Conservation (phyloP, 37 sponge, comb jelly and placozoan genomes). For the Aplysina aerophoba region DNA sequence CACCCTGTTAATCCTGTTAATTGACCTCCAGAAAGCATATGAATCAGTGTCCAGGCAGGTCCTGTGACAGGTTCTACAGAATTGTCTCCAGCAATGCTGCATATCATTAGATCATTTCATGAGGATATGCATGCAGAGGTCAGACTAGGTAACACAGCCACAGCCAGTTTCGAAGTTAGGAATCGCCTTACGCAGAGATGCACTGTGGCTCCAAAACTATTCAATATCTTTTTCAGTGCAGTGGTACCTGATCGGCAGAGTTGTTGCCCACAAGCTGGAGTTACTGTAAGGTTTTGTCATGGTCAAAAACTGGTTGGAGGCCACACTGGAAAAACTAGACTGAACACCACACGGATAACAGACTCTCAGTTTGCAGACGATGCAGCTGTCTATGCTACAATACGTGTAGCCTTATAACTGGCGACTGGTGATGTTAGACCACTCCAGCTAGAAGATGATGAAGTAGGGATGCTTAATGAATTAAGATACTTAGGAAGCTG, state of each 20-base stretch:
- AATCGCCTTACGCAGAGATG: constrained; percentile 6
- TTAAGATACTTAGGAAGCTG: background rate
- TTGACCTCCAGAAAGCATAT: background rate
- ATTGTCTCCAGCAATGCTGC: background rate
- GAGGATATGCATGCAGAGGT: constrained; percentile 15
- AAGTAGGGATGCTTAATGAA: background rate
- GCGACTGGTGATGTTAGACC: too few relatives aligned
- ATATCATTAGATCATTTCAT: constrained; percentile 1
- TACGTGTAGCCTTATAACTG: background rate
- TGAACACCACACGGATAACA: background rate
- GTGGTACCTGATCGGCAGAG: constrained; percentile 33
- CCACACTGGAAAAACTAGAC: constrained; percentile 33
- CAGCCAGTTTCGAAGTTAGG: background rate
- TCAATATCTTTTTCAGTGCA: constrained; percentile 36
- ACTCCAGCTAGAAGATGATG: too few relatives aligned
- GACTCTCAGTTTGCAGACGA: constrained; percentile 41
- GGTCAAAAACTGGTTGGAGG: constrained; percentile 40
- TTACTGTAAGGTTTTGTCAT: background rate
- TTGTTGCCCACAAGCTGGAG: constrained; percentile 28
- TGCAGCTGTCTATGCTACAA: constrained; percentile 20
- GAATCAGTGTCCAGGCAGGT: background rate
- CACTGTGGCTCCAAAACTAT: constrained; percentile 29
- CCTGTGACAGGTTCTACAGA: background rate
- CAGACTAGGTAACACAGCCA: background rate
- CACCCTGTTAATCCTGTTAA: background rate